Base-by-base conservation (phyloP, 2,113 vertebrate species). In the Sorex fumeus region DNA sequence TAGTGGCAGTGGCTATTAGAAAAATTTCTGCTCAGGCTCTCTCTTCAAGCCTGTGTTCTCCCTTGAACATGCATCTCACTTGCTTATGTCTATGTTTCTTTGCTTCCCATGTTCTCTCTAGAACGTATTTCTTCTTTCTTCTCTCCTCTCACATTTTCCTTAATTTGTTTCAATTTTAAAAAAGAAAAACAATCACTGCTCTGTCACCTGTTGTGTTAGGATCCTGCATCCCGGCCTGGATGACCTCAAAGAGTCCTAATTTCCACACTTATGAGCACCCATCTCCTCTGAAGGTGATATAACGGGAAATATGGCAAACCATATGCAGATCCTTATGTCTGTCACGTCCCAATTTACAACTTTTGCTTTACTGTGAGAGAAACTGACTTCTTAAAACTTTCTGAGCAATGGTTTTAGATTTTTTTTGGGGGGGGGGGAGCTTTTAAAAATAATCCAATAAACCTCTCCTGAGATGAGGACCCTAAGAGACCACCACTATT, bases 321-420 rank as follows among this genome's bases (percentile, higher is more conserved):
- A 9, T 6, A 50, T 10, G 2, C 5, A 36, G 5, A 21, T 45
- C 45, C 62, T 5, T 34, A 34, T 91, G 80, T 47, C 50, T 70
- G 1, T 11, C 25, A 32, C 2, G 4, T 30, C 40, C 6, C 16
- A 34, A 67, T 7, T 47, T 60, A 6, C 2, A 32, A 1, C 67
- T 66, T 23, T 21, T 15, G 5, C 34, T 21, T 21, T 13, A 77
- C n/a, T 79, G 79, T 74, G 32, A 69, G 64, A 72, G 32, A 79
- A 90, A 94, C 15, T 82, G 15, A 27, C 43, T 94, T 76, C 70
- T 94, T 90, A 28, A 81, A 93, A 87, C 18, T 72, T 18, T 60
- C 91, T 40, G 34, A 91, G 84, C 43, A 28, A 47, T 69, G 16
- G 30, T 30, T 85, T 93, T 71, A 78, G 71, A 43, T 8, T 75